Conservation (phyloP, 2,888 invertebrate genomes). For the Chymomyza fuscimana region DNA sequence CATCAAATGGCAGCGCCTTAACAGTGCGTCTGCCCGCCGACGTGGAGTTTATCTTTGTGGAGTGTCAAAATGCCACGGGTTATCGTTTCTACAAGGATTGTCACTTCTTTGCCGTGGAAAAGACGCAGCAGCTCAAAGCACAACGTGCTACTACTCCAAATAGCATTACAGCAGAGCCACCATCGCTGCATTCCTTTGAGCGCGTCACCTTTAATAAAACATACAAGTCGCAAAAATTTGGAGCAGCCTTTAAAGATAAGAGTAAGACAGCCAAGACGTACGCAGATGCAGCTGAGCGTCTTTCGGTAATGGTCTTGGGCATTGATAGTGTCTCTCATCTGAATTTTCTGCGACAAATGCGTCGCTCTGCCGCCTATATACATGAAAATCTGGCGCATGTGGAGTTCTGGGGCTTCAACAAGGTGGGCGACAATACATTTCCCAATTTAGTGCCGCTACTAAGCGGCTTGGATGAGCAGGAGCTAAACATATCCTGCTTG, state of each 20-base stretch:
- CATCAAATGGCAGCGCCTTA: constrained; percentile 24
- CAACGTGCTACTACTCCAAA: not conserved
- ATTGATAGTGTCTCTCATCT: constrained; percentile 92
- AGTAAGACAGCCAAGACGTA: not conserved
- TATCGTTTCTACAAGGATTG: constrained; percentile 84
- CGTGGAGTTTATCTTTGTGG: constrained; percentile 85
- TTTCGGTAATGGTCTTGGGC: constrained; percentile 90
- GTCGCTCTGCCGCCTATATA: constrained; percentile 83
- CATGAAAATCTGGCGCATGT: constrained; percentile 80
- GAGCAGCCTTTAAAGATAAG: not conserved
- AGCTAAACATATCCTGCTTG: constrained; percentile 85
- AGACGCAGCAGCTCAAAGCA: constrained; percentile 59
- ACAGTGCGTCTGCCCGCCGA: constrained; percentile 60
- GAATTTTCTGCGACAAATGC: constrained; percentile 92
- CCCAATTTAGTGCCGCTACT: constrained; percentile 92
- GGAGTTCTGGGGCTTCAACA: constrained; percentile 93
- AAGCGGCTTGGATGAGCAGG: constrained; percentile 85
- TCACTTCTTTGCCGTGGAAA: constrained; percentile 80
- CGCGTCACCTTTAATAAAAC: constrained; percentile 32
- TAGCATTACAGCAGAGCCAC: not conserved
- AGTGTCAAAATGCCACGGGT: constrained; percentile 81
- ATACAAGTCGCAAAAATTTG: not conserved
- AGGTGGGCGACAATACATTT: constrained; percentile 96
- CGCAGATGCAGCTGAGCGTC: constrained; percentile 22
- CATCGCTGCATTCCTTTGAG: not conserved